A percentile compares a stretch with the other conserved stretches of the same genome.
These are phyloP conservation scores for Drosophila pectinifera DNA, from an alignment of 1,140 invertebrate genomes.

Conservation along the genomic window DNA sequence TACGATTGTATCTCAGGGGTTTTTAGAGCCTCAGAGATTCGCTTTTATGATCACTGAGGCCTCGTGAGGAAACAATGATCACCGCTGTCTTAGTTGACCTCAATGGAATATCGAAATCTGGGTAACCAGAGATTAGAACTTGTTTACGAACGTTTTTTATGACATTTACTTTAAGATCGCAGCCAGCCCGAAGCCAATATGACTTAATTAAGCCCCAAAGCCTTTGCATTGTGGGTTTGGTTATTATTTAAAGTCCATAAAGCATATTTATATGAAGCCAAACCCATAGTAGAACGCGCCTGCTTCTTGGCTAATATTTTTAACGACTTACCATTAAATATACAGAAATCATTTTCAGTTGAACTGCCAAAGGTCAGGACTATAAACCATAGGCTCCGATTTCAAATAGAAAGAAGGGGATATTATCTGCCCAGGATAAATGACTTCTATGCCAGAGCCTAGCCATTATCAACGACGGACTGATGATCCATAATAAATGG, in stretches of 20 bases:
- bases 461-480: neutral
- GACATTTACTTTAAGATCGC: slow-evolving; percentile 10
- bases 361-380: neutral
- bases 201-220: slow-evolving; percentile 28
- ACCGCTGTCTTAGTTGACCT: slow-evolving; percentile 20
- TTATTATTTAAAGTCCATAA: slow-evolving; percentile 11
- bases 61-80: slow-evolving; percentile 21
- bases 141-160: slow-evolving; percentile 25
- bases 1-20: neutral
- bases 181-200: slow-evolving; percentile 9
- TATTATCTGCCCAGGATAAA: neutral
- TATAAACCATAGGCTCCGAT: neutral
- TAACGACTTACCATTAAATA: neutral
- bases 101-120: neutral
- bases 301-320: neutral
- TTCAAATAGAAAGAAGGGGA: neutral
- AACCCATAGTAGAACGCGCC: neutral
- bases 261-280: neutral
- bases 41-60: slow-evolving; percentile 12
- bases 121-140: slow-evolving; percentile 25
- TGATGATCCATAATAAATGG: slow-evolving; percentile 35
- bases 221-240: neutral
- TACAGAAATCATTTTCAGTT: neutral
- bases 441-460: neutral
- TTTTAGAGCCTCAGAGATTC: neutral